Evolutionary conservation across 2,797 vertebrate species (phyloP).

Genomic region (Poeciliopsis turneri): DNA sequence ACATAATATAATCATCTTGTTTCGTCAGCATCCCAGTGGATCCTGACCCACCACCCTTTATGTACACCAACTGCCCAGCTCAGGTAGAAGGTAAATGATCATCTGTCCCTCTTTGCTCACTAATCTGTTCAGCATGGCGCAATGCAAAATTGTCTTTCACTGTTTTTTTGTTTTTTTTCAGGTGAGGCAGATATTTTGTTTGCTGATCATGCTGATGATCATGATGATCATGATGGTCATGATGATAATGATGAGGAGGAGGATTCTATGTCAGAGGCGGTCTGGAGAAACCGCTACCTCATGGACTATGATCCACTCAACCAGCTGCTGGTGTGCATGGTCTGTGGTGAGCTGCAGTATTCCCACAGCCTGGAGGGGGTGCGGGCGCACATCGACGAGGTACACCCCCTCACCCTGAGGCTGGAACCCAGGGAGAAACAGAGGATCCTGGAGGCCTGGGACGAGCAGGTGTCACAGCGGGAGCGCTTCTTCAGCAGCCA

Average conservation of each 20-base stretch:
- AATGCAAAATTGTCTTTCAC: background rate
- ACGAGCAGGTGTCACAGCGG: constrained; percentile 81
- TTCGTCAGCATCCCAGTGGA: constrained; percentile 55
- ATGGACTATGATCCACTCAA: constrained; percentile 91
- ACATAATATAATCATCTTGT: constrained; percentile 1
- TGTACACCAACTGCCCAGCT: constrained; percentile 36
- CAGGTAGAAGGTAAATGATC: constrained; percentile 67
- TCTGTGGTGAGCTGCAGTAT: constrained; percentile 88
- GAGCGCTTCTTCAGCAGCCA: constrained; percentile 84
- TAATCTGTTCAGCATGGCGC: accelerated
- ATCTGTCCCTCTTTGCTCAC: background rate
- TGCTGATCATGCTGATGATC: constrained; percentile 36
- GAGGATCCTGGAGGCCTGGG: constrained; percentile 86
- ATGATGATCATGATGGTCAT: constrained; percentile 8
- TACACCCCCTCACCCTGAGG: constrained; percentile 84
- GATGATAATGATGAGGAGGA: constrained; percentile 45
- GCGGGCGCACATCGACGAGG: constrained; percentile 86
- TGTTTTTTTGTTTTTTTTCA: constrained; percentile 13
- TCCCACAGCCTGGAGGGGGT: constrained; percentile 85
- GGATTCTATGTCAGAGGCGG: constrained; percentile 48
- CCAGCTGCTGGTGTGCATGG: constrained; percentile 91
- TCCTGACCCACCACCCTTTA: constrained; percentile 29
- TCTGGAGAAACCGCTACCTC: constrained; percentile 85
- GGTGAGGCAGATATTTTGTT: constrained; percentile 61
- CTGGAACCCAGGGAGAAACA: constrained; percentile 80